Evolutionary conservation across 2,797 vertebrate species (phyloP).

Genomic region (Siniperca scherzeri): DNA sequence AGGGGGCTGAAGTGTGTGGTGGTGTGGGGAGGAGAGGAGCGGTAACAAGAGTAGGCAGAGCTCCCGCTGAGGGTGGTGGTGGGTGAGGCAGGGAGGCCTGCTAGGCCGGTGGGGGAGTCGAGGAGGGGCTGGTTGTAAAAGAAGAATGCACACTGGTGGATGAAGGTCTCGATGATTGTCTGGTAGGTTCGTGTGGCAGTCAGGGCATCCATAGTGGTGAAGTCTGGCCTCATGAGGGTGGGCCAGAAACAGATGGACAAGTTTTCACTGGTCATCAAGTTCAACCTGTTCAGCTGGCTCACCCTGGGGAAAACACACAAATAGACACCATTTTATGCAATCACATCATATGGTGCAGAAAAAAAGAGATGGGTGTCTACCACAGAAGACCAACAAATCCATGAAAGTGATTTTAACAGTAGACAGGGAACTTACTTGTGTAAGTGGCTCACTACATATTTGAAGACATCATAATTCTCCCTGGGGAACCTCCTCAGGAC

Average conservation of each 20-base stretch:
- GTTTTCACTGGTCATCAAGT: constrained; percentile 98
- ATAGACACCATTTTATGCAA: constrained; percentile 12
- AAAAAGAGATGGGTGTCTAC: constrained; percentile 28
- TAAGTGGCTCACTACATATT: constrained; percentile 94
- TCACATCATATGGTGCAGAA: not conserved
- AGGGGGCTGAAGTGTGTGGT: constrained; percentile 85
- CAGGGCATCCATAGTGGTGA: constrained; percentile 97
- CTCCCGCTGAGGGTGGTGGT: constrained; percentile 80
- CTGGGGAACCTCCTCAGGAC: constrained; percentile 93
- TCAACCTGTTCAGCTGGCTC: constrained; percentile 92
- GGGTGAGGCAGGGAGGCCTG: constrained; percentile 88
- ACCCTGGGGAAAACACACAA: constrained; percentile 84
- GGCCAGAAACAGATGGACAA: constrained; percentile 99
- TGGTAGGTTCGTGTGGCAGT: constrained; percentile 97
- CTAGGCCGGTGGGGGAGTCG: constrained; percentile 88
- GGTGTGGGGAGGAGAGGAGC: constrained; percentile 82
- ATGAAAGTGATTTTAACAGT: constrained; percentile 1
- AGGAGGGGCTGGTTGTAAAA: constrained; percentile 92
- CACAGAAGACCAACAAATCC: constrained; percentile 13
- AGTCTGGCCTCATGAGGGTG: constrained; percentile 95
- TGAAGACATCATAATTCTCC: constrained; percentile 97
- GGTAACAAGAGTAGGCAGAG: constrained; percentile 84
- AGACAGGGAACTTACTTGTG: constrained; percentile 88
- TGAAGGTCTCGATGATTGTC: constrained; percentile 99
- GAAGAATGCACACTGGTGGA: constrained; percentile 97